These are phyloP conservation scores for Drosophila koepferae DNA, from an alignment of 2,888 invertebrate species.

Conservation along the genomic window DNA sequence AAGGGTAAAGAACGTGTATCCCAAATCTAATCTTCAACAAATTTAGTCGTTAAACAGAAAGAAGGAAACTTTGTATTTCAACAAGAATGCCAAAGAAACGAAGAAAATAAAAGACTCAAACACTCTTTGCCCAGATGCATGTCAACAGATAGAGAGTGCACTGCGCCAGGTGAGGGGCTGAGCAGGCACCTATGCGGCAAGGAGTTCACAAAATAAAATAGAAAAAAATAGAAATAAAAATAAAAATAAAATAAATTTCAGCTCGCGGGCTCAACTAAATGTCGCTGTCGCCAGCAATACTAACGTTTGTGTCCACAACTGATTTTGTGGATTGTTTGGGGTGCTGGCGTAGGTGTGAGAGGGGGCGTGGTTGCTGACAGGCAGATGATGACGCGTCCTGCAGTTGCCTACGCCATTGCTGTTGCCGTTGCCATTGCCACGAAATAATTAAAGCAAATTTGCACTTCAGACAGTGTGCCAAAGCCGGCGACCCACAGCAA, in stretches of 20 bases:
- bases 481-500: slow-evolving; percentile 73
- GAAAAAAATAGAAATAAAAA: too few species aligned
- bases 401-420: slow-evolving; percentile 63
- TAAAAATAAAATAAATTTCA: not conserved
- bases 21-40: slow-evolving; percentile 23
- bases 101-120: slow-evolving; percentile 10
- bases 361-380: slow-evolving; percentile 30
- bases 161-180: not conserved
- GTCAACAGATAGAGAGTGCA: slow-evolving; percentile 1
- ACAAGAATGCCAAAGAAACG: not conserved
- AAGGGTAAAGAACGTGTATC: not conserved
- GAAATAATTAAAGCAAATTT: slow-evolving; percentile 84
- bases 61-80: slow-evolving; percentile 3
- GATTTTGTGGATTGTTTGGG: slow-evolving; percentile 16
- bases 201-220: slow-evolving; percentile 34
- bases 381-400: slow-evolving; percentile 38
- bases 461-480: slow-evolving; percentile 82
- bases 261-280: slow-evolving; percentile 62
- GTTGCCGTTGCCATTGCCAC: slow-evolving; percentile 58
- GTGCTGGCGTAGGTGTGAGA: not conserved
- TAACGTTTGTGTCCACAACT: slow-evolving; percentile 28
- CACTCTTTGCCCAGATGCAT: not conserved
- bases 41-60: slow-evolving; percentile 25
- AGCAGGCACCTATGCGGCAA: not conserved
- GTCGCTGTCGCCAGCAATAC: slow-evolving; percentile 57